These are phyloP conservation scores for Trachelus iudaicus DNA, from an alignment of 2,888 invertebrate genomes.

Conservation along the genomic window DNA sequence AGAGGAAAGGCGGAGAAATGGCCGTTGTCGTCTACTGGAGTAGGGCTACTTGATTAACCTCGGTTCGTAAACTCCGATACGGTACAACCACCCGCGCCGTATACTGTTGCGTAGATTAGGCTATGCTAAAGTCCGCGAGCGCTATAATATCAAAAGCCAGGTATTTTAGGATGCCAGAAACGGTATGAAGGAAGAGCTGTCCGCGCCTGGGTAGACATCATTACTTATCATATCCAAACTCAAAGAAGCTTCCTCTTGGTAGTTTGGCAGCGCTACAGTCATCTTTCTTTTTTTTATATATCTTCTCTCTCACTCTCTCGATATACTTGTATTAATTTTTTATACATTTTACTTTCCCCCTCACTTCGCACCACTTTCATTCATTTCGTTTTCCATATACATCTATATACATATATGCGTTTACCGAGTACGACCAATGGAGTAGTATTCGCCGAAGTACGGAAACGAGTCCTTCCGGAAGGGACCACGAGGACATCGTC, in stretches of 20 bases:
- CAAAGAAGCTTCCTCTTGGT: conserved; percentile 1
- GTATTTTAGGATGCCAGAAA: conserved; percentile 8
- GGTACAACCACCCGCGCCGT: conserved; percentile 12
- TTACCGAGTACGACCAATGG: neutral
- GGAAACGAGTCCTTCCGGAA: neutral
- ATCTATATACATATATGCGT: neutral
- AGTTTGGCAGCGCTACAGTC: conserved; percentile 1
- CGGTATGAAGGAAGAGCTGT: conserved; percentile 18
- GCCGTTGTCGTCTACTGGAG: conserved; percentile 11
- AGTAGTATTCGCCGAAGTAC: neutral
- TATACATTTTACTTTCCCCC: neutral
- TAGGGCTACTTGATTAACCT: conserved; percentile 24
- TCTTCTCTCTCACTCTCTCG: neutral
- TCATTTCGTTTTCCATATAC: neutral
- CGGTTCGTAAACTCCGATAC: conserved; percentile 20
- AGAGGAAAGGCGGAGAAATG: conserved; percentile 33
- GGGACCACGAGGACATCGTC: neutral
- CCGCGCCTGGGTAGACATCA: conserved; percentile 23
- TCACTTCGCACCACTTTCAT: neutral
- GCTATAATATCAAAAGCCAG: neutral
- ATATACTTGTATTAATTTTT: neutral
- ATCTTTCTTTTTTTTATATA: neutral
- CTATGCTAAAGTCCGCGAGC: neutral
- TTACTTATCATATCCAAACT: conserved; percentile 17
- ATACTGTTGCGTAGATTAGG: conserved; percentile 15